Percentiles rank a stretch among this genome's conserved stretches.
These are phyloP conservation scores for Hestina assimilis DNA, from an alignment of 1,140 invertebrate genomes.

Conservation along the genomic window DNA sequence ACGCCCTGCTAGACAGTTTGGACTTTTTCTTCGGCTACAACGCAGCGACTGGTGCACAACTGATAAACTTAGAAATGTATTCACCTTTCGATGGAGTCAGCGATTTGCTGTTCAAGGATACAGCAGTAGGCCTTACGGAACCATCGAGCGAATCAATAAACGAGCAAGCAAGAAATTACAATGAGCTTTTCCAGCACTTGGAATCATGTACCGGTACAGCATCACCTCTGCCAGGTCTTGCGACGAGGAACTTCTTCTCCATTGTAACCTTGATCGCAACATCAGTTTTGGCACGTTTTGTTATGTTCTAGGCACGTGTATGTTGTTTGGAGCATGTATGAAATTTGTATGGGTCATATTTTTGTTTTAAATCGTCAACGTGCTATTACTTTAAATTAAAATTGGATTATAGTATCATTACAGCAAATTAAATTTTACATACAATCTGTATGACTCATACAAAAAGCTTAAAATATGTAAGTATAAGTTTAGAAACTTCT, in stretches of 20 bases:
- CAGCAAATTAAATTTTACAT: too few species aligned
- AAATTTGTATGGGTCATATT: background rate
- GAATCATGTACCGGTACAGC: constrained; percentile 54
- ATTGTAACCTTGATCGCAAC: constrained; percentile 44
- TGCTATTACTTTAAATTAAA: too few species aligned
- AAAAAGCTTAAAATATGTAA: too few species aligned
- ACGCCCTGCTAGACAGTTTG: constrained; percentile 45
- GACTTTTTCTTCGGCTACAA: constrained; percentile 54
- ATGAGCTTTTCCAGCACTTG: constrained; percentile 65
- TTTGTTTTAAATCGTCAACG: too few species aligned
- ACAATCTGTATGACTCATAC: too few species aligned
- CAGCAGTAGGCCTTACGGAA: constrained; percentile 74
- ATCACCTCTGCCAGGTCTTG: constrained; percentile 27
- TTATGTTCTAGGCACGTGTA: background rate
- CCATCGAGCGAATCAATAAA: constrained; percentile 40
- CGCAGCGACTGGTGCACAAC: constrained; percentile 53
- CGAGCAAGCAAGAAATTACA: constrained; percentile 59
- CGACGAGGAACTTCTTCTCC: constrained; percentile 35
- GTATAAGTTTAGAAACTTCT: too few species aligned
- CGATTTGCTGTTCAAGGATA: constrained; percentile 80
- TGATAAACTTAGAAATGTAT: constrained; percentile 78
- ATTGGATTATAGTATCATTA: too few species aligned
- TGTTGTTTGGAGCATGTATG: background rate
- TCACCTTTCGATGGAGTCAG: constrained; percentile 75
- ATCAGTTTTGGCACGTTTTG: constrained; percentile 32